A percentile compares a stretch with the other conserved stretches of the same genome.
phyloP scores from a whole-genome alignment of 2,888 invertebrate species.

The Volucella inanis region DNA sequence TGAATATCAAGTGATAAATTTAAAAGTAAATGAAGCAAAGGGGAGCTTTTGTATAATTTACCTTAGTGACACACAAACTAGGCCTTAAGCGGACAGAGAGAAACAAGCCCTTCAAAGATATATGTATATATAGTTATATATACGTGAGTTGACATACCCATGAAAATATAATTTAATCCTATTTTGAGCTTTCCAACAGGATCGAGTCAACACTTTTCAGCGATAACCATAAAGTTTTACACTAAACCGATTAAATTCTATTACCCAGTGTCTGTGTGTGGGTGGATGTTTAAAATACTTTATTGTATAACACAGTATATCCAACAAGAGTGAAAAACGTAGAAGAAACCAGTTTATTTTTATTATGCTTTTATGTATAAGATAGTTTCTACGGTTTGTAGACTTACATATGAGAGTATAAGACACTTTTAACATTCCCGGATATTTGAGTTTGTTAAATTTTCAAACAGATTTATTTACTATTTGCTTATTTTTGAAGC shows the following conservation, averaged over 20 bases:
- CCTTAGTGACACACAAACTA: slow-evolving; percentile 9
- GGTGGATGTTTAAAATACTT: slow-evolving; percentile 10
- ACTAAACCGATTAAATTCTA: slow-evolving; percentile 55
- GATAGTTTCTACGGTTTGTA: slow-evolving; percentile 24
- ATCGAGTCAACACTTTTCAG: slow-evolving; percentile 49
- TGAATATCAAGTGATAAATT: slow-evolving; percentile 47
- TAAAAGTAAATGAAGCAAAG: slow-evolving; percentile 48
- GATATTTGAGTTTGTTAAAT: too few species aligned
- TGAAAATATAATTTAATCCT: slow-evolving; percentile 47
- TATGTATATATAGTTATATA: not conserved
- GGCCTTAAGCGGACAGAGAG: not conserved
- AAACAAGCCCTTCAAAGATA: not conserved
- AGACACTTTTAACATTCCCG: not conserved
- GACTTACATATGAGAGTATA: too few species aligned
- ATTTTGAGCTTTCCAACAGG: slow-evolving; percentile 42
- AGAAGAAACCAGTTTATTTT: slow-evolving; percentile 36
- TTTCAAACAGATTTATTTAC: too few species aligned
- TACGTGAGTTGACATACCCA: not conserved
- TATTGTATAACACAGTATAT: slow-evolving; percentile 21
- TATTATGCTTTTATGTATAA: slow-evolving; percentile 38
- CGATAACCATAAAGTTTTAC: slow-evolving; percentile 47
- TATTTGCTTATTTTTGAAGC: too few species aligned
- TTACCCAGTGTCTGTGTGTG: not conserved
- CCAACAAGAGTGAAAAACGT: not conserved
- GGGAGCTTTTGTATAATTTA: slow-evolving; percentile 26